These are phyloP conservation scores for Choloepus hoffmanni DNA, from an alignment of 2,113 vertebrate genomes.

Conservation along the genomic window DNA sequence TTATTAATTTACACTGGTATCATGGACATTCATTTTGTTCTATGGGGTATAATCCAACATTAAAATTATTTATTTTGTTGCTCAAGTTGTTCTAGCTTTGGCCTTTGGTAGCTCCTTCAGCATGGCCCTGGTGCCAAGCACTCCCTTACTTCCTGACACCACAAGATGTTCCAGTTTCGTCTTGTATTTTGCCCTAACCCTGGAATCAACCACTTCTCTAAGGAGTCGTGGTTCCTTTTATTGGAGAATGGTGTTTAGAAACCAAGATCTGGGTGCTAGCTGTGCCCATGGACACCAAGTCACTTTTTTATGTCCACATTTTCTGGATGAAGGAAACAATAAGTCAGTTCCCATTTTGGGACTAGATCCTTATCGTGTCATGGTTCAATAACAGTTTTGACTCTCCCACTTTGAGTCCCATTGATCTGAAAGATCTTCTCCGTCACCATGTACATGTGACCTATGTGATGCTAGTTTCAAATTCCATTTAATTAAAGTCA, in stretches of 20 bases:
- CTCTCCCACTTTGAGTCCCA: not conserved
- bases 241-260: not conserved
- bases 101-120: not conserved
- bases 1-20: not conserved
- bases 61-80: not conserved
- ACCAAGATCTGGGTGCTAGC: not conserved
- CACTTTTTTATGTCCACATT: not conserved
- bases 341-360: not conserved
- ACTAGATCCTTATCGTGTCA: not conserved
- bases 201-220: not conserved
- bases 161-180: not conserved
- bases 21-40: not conserved
- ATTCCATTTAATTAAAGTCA: not conserved
- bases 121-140: not conserved
- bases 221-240: not conserved
- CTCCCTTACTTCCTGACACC: slow-evolving; percentile 23
- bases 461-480: not conserved
- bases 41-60: not conserved
- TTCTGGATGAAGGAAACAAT: not conserved
- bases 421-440: not conserved
- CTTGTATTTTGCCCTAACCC: not conserved
- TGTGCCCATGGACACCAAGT: not conserved
- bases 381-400: not conserved
- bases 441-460: not conserved
- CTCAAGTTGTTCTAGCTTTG: not conserved